Base-by-base conservation (phyloP, 2,888 invertebrate species). In the Perithous albicinctus region DNA sequence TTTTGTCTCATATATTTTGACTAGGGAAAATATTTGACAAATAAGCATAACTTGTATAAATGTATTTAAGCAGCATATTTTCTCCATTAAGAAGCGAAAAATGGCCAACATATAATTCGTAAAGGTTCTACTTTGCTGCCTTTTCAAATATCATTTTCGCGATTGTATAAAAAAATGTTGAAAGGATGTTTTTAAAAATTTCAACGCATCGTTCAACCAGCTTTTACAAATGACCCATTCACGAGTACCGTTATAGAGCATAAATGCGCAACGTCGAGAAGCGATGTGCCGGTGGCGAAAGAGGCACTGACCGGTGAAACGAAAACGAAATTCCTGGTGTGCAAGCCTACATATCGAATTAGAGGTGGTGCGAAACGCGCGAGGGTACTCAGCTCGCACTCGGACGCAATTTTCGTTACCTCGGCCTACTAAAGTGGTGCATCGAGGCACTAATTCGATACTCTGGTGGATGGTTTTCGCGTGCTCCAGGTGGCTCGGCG, bases 361-460 rank as follows among this genome's bases (percentile, higher is more conserved):
- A 63, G 38, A 63, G 63, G 63, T 41, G 41, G 38, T 20, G 41
- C 63, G 63, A 63, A 63, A 63, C 63, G 35, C 63, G n/a, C 38
- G 63, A 63, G 46, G 64, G 43, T 73, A 81, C 77, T 61, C 66
- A 41, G 12, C 69, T 70, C 46, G 73, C 76, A 26, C 77, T 26
- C 72, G 41, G 38, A 59, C 78, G 74, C 63, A 81, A 81, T 81
- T 81, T 81, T 78, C 74, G 74, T 78, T 81, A 72, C 73, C 72
- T 78, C 74, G 51, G 64, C 56, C 63, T 64, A 51, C 51, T 23
- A 74, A 74, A 64, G 38, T 63, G 54, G 64, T 26, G 51, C 73
- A 73, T 63, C 63, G 63, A 64, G 35, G 74, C 74, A 46, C 61
- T 81, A 81, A 81, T 78, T 48, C 81, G 56, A 81, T 78, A 74